These are phyloP conservation scores for Melanostoma scalare DNA, from an alignment of 2,888 invertebrate species.

Conservation along the genomic window DNA sequence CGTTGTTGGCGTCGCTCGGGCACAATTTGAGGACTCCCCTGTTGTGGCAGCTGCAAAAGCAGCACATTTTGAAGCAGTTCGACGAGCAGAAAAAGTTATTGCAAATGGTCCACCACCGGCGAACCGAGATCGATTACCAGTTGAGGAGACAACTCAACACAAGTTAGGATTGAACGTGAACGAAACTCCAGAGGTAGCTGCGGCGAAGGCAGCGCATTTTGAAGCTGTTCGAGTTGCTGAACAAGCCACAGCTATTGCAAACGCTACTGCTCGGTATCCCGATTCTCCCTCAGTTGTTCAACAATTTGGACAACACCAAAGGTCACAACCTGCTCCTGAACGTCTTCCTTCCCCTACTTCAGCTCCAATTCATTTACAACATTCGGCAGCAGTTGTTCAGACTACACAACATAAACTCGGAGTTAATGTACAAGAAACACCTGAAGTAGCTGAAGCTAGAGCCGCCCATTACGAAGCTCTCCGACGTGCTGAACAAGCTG, in stretches of 20 bases:
- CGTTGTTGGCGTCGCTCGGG: slow-evolving; percentile 48
- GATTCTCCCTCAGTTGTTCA: neutral
- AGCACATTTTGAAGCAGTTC: slow-evolving; percentile 80
- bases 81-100: slow-evolving; percentile 78
- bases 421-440: slow-evolving; percentile 81
- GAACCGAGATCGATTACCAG: slow-evolving; percentile 6
- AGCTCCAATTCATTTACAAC: slow-evolving; percentile 1
- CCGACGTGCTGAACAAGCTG: slow-evolving; percentile 76
- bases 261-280: slow-evolving; percentile 26
- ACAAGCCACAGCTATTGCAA: slow-evolving; percentile 52
- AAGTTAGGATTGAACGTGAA: slow-evolving; percentile 76
- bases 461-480: slow-evolving; percentile 79
- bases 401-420: slow-evolving; percentile 59
- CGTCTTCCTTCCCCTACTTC: slow-evolving; percentile 1
- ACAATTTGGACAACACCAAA: neutral
- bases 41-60: slow-evolving; percentile 81
- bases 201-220: slow-evolving; percentile 80
- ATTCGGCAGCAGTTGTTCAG: slow-evolving; percentile 5
- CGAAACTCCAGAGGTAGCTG: slow-evolving; percentile 82
- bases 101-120: slow-evolving; percentile 60
- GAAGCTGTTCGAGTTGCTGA: slow-evolving; percentile 79
- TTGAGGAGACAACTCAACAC: slow-evolving; percentile 51
- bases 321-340: neutral
- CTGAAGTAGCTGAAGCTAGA: slow-evolving; percentile 81
- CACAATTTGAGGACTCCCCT: slow-evolving; percentile 82